Evolutionary conservation across 2,797 vertebrate genomes (phyloP), one percentile per base, ranked within the genome.

Genomic region (Rhodeus uyekii): DNA sequence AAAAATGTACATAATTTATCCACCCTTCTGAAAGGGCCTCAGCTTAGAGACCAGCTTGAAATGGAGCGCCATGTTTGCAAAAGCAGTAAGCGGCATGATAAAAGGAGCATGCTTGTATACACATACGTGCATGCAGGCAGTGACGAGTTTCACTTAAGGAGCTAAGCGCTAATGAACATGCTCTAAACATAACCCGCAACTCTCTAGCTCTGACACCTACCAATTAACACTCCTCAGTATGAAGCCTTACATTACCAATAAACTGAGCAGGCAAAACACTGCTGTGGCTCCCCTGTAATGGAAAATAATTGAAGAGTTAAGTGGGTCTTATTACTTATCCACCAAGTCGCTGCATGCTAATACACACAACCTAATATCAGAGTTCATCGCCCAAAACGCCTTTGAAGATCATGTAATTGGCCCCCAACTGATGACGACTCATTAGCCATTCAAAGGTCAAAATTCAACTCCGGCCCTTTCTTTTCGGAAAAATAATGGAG

Each of bases 391-490:
- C 89, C 91, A 92, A 92, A 88, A 94, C 91, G 92, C 93, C 94
- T 95, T 95, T 93, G 92, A 95, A 95, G 93, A 95, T 95, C 94
- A 95, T 95, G 94, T 94, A 95, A 95, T 94, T 94, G 95, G 93
- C 94, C 94, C 94, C 95, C 94, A 91, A 94, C 94, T 90, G 94
- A 94, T 95, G 92, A 94, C 94, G 94, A 95, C 94, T 95, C 95
- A 95, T 96, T 96, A 95, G 39, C 67, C 82, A 71, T 60, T 84
- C 50, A 3, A 44, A 85, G 29, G 75, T 38, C 19, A 19, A 63
- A 76, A 80, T 60, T 83, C 75, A 44, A 78, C 44, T 80, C 77
- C 48, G 69, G 55, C 39, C 46, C 78, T 50, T 48, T 87, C 55
- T 65, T 39, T 60, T 22, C 13, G n/a, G 9, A 68, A 63, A 81